Evolutionary conservation across 2,888 invertebrate species (phyloP).

Genomic region (Tenthredo amoena): DNA sequence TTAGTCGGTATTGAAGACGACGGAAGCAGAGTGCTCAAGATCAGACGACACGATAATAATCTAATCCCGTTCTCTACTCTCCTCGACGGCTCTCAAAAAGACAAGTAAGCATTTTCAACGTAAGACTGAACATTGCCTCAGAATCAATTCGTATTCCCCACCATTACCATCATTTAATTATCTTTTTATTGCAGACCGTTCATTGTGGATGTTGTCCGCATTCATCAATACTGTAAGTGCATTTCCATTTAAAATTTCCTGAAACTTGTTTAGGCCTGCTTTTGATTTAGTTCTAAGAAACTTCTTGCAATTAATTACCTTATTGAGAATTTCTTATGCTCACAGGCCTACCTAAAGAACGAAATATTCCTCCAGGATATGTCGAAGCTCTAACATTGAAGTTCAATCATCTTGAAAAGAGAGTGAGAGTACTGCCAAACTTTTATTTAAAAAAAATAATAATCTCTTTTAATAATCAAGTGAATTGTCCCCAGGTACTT

Average conservation of each 20-base stretch:
- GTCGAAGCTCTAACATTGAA: slow-evolving; percentile 79
- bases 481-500: slow-evolving; percentile 58
- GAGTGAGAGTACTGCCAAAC: slow-evolving; percentile 72
- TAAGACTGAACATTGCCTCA: neutral
- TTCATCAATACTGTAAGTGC: slow-evolving; percentile 77
- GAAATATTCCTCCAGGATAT: slow-evolving; percentile 77
- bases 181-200: slow-evolving; percentile 73
- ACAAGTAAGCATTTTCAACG: slow-evolving; percentile 64
- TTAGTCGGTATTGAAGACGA: slow-evolving; percentile 69
- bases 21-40: slow-evolving; percentile 77
- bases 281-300: slow-evolving; percentile 7
- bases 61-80: slow-evolving; percentile 78
- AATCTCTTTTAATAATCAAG: neutral
- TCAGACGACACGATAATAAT: slow-evolving; percentile 76
- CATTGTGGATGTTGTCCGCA: slow-evolving; percentile 77
- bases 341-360: slow-evolving; percentile 67
- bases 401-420: slow-evolving; percentile 77
- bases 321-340: slow-evolving; percentile 5
- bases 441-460: neutral
- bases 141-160: neutral
- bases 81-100: slow-evolving; percentile 71
- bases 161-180: slow-evolving; percentile 22
- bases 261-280: neutral
- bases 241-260: slow-evolving; percentile 10
- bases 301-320: slow-evolving; percentile 27